These are phyloP conservation scores for Pachyseris speciosa DNA, from an alignment of 64 coral and sea anemone species.

Conservation along the genomic window DNA sequence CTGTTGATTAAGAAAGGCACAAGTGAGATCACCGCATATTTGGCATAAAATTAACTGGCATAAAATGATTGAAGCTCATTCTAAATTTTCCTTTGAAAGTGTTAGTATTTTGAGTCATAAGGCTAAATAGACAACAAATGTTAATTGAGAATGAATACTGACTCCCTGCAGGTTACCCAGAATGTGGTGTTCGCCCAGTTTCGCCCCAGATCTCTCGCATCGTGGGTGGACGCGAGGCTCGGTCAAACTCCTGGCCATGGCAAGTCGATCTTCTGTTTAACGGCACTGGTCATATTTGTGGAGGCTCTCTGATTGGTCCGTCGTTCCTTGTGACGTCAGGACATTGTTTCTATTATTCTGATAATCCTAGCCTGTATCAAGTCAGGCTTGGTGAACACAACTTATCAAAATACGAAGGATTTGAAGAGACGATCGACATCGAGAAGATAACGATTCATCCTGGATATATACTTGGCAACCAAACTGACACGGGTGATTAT, in stretches of 20 bases:
- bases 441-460: constrained; percentile 67
- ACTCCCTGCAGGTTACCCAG: constrained; percentile 5
- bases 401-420: constrained; percentile 70
- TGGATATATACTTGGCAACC: background rate
- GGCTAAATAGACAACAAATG: no score
- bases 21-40: no score
- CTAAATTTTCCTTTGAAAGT: no score
- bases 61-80: no score
- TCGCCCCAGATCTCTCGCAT: background rate
- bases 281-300: constrained; percentile 12
- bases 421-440: constrained; percentile 69
- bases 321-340: constrained; percentile 67
- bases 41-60: no score
- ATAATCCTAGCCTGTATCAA: constrained; percentile 53
- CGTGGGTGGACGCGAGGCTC: constrained; percentile 71
- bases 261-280: constrained; percentile 65
- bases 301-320: constrained; percentile 65
- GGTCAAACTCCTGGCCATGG: constrained; percentile 75
- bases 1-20: no score
- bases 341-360: constrained; percentile 72
- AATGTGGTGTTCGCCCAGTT: constrained; percentile 57
- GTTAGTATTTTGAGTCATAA: no score
- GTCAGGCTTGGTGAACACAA: constrained; percentile 84
- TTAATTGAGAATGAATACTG: no score
- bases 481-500: constrained; percentile 64